Base-by-base conservation (phyloP, 2,797 vertebrate genomes). In the Capromys pilorides region DNA sequence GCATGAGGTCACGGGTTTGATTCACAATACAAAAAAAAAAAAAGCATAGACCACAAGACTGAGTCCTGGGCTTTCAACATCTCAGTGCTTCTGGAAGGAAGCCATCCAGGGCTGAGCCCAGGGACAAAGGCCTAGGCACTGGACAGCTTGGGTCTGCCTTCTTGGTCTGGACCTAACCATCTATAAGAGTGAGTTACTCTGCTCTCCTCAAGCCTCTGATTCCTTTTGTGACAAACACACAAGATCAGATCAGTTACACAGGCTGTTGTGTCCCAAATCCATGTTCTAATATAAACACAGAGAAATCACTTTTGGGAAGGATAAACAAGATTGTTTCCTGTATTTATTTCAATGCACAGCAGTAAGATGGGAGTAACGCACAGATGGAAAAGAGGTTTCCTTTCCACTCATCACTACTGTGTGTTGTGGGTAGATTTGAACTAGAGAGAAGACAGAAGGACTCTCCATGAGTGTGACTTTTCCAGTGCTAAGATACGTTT, bases 201-300 rank as follows among this genome's bases (percentile, higher is more conserved):
- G 13, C 71, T 33, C 7, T 79, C 33, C 85, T 67, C 0, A 13
- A 61, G 33, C n/a, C 49, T 75, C 51, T 31, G 22, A 26, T 57
- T 67, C 26, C 66, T 64, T 77, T 7, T 59, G 6, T 31, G 61
- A 66, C 36, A 36, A 96, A 54, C 1, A 3, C 21, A 24, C 14
- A 31, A 0, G 0, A 83, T 22, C 69, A 22, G 24, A n/a, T 24
- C 39, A 82, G 21, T n/a, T 16, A 4, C 2, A 3, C 0, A 4
- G 41, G 7, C 28, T 45, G 19, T 24, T 24, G 11, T 2, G 26
- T 22, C 75, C 36, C 31, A 5, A 31, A 39, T 31, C 59, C 51
- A 0, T 13, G 18, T 24, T 16, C 3, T 12, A 19, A 26, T 0
- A 0, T 62, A 33, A 67, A 79, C 14, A 13, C 26, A 31, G 61